These are phyloP conservation scores for Rhinatrema bivittatum DNA, from an alignment of 2,797 vertebrate species.

Conservation along the genomic window DNA sequence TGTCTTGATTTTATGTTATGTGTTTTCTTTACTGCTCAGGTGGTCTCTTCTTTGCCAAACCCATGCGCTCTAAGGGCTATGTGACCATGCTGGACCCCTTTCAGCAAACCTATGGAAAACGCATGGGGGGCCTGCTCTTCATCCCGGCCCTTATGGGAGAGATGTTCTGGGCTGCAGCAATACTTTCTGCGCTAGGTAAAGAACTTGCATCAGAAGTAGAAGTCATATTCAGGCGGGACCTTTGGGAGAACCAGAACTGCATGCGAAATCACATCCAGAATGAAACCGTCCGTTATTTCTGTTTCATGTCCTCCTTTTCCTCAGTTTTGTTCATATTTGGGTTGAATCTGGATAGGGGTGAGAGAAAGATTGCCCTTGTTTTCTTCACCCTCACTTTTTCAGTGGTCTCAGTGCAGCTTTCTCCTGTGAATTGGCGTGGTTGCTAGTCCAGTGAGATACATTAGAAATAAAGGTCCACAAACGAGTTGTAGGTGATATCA, in stretches of 20 bases:
- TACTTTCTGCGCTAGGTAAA: slow-evolving; percentile 91
- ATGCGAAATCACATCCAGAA: background rate
- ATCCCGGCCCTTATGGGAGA: slow-evolving; percentile 95
- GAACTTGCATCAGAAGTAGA: background rate
- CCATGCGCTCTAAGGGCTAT: slow-evolving; percentile 90
- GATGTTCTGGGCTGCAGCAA: slow-evolving; percentile 97
- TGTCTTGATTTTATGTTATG: background rate
- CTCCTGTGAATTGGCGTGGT: too few species aligned
- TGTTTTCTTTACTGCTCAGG: slow-evolving; percentile 51
- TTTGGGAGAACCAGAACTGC: background rate
- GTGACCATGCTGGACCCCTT: slow-evolving; percentile 97
- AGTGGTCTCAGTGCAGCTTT: too few species aligned
- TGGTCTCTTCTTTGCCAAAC: slow-evolving; percentile 95
- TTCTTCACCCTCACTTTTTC: too few species aligned
- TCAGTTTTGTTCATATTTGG: background rate
- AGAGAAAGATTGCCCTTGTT: too few species aligned
- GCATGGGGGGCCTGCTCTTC: slow-evolving; percentile 93
- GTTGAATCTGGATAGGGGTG: too few species aligned
- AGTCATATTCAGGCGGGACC: background rate
- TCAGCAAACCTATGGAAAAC: slow-evolving; percentile 89
- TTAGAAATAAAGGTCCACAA: too few species aligned
- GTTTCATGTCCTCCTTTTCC: background rate
- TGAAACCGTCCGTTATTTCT: too few species aligned
- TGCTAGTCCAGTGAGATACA: too few species aligned
- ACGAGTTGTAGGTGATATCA: too few species aligned